Conservation (phyloP, 2,888 invertebrate species). For the Anoplius nigerrimus region DNA sequence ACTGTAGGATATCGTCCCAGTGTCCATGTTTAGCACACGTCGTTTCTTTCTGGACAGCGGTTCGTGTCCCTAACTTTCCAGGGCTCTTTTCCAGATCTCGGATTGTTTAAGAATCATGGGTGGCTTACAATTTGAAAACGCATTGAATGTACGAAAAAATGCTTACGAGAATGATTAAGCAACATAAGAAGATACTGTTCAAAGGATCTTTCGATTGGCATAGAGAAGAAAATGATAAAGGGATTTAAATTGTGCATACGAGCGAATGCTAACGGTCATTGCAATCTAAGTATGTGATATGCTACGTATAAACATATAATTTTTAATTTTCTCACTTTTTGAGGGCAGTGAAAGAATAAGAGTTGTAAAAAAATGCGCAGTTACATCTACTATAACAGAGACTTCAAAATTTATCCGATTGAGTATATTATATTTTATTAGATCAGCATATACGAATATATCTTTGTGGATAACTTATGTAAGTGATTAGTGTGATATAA, state of each 20-base stretch:
- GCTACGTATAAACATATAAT: constrained; percentile 34
- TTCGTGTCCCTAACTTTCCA: no score
- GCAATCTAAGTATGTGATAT: constrained; percentile 49
- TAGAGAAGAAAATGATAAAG: constrained; percentile 10
- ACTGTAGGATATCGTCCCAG: no score
- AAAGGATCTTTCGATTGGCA: constrained; percentile 6
- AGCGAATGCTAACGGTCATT: constrained; percentile 35
- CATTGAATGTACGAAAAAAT: no score
- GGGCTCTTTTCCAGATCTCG: no score
- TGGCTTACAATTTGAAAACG: neutral
- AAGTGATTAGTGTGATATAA: constrained; percentile 31
- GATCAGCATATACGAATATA: constrained; percentile 31
- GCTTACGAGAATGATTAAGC: constrained; percentile 8
- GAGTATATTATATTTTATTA: constrained; percentile 32
- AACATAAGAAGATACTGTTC: constrained; percentile 23
- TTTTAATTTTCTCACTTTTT: constrained; percentile 41
- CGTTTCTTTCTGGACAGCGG: no score
- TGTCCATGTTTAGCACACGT: no score
- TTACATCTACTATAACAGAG: constrained; percentile 32
- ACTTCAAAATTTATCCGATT: constrained; percentile 33
- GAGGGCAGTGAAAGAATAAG: constrained; percentile 11
- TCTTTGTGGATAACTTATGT: constrained; percentile 31
- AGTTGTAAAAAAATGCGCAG: constrained; percentile 28
- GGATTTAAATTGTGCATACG: constrained; percentile 36
- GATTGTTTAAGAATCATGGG: neutral